Evolutionary conservation across 2,888 invertebrate genomes (phyloP), one percentile per base, ranked within the genome.

Genomic region (Mycogona germanica): DNA sequence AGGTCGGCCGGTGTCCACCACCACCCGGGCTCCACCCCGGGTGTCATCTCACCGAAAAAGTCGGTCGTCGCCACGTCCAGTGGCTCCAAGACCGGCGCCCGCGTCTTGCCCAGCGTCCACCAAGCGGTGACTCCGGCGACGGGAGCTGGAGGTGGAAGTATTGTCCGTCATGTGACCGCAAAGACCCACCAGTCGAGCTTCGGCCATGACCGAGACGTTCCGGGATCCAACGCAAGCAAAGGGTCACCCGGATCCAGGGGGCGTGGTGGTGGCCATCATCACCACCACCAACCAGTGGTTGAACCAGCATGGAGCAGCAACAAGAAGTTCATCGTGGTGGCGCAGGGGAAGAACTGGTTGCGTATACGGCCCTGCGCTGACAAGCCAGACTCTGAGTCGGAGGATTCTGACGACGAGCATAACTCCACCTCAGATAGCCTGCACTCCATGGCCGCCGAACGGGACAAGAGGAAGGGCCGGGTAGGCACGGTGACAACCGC

Each of bases 331-430:
- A 29, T 55, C 26, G 56, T 55, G 28, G 56, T 55, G 1, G 56
- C 56, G 7, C 56, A 55, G 42, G 56, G 56, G 9, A 55, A 48
- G 26, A 55, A 55, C 35, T 55, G 56, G 56, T 28, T 55, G 19
- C 26, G 56, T 5, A 41, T 55, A 12, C 37, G 56, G 2, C 56
- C 56, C 2, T 54, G 37, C 32, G 9, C 30, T n/a, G 35, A 45
- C 14, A 46, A 30, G 23, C 23, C 19, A 17, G 53, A 57, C 66
- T 60, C 67, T 75, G 74, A 59, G 68, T 72, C 69, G 66, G 72
- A 64, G 72, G 71, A 73, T 65, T 76, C 76, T 51, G 53, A 57
- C 32, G 57, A 55, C 26, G 55, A 55, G n/a, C 42, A 25, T 3
- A 21, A 30, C 29, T 54, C 51, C 21, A 55, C 56, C 9, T 55